Evolutionary conservation across 2,888 invertebrate species (phyloP).

Genomic region (Rhopalosiphum nymphaeae): DNA sequence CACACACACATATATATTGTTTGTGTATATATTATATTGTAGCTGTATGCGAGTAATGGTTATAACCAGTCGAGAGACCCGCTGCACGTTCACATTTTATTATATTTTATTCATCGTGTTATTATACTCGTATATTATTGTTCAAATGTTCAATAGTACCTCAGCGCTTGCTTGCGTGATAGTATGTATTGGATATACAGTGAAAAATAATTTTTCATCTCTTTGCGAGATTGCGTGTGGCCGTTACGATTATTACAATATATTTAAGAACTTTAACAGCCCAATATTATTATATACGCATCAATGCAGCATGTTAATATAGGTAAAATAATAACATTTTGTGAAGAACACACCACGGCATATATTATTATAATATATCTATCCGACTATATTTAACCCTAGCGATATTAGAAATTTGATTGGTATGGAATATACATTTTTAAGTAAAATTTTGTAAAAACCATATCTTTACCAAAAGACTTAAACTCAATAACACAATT

Average conservation of each 20-base stretch:
- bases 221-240: background rate
- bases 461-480: background rate
- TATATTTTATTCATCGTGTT: slow-evolving; percentile 37
- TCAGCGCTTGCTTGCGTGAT: background rate
- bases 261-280: background rate
- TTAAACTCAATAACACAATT: background rate
- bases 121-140: slow-evolving; percentile 19
- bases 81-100: slow-evolving; percentile 20
- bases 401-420: background rate
- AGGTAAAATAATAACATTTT: background rate
- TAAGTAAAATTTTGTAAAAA: background rate
- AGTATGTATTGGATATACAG: background rate
- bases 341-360: background rate
- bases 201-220: slow-evolving; percentile 12
- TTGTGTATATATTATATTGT: background rate
- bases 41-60: background rate
- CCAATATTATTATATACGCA: background rate
- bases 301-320: background rate
- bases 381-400: background rate
- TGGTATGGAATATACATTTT: background rate
- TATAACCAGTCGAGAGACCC: background rate
- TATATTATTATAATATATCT: background rate
- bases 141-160: background rate
- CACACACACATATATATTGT: background rate
- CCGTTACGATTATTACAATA: background rate